Conservation (phyloP, 2,113 vertebrate genomes). For the Chloebia gouldiae region DNA sequence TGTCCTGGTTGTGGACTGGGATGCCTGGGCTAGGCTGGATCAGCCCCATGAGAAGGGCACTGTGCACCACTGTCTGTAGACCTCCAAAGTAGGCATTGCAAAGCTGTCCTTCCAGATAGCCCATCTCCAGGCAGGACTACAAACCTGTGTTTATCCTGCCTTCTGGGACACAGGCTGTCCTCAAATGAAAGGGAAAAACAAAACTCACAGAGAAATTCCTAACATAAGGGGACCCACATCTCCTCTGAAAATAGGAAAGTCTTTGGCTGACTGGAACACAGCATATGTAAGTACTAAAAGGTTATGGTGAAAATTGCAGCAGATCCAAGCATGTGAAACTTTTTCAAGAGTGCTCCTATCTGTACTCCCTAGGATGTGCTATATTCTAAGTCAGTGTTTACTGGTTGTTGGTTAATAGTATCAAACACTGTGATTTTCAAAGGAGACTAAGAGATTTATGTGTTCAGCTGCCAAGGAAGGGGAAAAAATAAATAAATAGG, state of each 20-base stretch:
- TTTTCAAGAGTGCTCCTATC: neutral
- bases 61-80: neutral
- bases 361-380: neutral
- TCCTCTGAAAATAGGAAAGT: neutral
- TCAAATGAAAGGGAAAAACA: neutral
- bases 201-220: neutral
- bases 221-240: neutral
- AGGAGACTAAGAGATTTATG: neutral
- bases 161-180: neutral
- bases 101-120: neutral
- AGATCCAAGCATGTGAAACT: neutral
- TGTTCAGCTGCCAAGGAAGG: neutral
- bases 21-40: neutral
- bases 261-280: neutral
- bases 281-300: neutral
- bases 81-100: fast-evolving
- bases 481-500: no score
- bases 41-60: neutral
- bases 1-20: neutral
- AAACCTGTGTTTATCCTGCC: neutral
- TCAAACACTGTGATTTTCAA: neutral
- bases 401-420: neutral
- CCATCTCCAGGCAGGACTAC: neutral
- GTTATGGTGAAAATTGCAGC: neutral
- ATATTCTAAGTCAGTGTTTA: neutral